A percentile compares a stretch with the other conserved stretches of the same genome.
Conservation (phyloP, 2,797 vertebrate species). For the Orestias chungarensis region DNA sequence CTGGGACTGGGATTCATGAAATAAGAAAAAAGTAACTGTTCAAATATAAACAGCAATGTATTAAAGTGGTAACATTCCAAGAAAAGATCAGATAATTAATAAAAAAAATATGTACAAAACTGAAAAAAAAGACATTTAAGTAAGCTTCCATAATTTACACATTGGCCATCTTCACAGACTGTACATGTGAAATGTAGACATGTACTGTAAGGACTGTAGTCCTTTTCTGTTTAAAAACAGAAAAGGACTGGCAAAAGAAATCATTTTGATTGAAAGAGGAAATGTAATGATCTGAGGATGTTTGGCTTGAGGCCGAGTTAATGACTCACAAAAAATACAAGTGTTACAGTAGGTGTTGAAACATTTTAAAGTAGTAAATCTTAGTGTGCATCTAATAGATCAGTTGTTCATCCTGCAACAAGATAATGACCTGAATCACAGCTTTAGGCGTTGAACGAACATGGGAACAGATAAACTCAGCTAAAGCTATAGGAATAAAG, state of each 20-base stretch:
- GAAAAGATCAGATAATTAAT: not conserved
- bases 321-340: not conserved
- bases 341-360: slow-evolving; percentile 2
- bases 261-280: not conserved
- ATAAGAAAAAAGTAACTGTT: too few species aligned
- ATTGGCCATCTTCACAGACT: not conserved
- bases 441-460: not conserved
- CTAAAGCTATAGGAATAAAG: not conserved
- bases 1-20: too few species aligned
- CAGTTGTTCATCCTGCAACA: not conserved
- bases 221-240: not conserved
- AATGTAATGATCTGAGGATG: slow-evolving; percentile 10
- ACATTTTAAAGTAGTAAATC: slow-evolving; percentile 5
- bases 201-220: too few species aligned
- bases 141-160: too few species aligned
- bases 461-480: not conserved
- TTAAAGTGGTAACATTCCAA: not conserved
- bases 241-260: not conserved
- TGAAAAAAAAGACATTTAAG: not conserved
- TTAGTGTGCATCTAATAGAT: not conserved
- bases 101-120: too few species aligned
- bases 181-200: not conserved
- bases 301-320: slow-evolving; percentile 1
- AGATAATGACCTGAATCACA: slow-evolving; percentile 5
- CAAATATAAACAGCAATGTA: too few species aligned